phyloP scores from a whole-genome alignment of 2,888 invertebrate genomes.

The Parnassius orleans region DNA sequence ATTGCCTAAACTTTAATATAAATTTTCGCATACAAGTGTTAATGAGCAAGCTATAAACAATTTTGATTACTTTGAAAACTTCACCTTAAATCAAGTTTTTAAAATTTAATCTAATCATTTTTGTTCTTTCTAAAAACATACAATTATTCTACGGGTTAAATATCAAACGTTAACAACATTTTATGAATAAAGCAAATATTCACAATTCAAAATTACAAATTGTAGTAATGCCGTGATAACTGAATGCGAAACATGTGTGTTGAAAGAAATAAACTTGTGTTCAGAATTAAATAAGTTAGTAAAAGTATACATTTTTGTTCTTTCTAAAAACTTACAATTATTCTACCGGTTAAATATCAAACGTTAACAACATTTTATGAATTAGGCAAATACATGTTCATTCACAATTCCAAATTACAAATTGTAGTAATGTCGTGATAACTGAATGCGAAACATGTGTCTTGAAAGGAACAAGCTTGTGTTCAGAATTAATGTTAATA shows the following conservation, averaged over 20 bases:
- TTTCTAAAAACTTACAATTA: constrained; percentile 3
- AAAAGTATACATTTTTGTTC: neutral
- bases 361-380: constrained; percentile 4
- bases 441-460: too few species aligned
- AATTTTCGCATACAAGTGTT: neutral
- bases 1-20: too few species aligned
- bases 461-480: too few species aligned
- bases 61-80: neutral
- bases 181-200: neutral
- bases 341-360: constrained; percentile 13
- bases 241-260: too few species aligned
- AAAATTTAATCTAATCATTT: neutral
- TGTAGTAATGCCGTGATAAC: too few species aligned
- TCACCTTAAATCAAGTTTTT: neutral
- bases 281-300: too few species aligned
- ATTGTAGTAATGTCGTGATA: too few species aligned
- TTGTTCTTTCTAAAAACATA: neutral
- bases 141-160: constrained; percentile 11
- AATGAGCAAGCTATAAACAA: constrained; percentile 4
- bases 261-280: too few species aligned
- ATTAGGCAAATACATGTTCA: neutral
- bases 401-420: too few species aligned
- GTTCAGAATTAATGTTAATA: too few species aligned
- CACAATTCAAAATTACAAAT: too few species aligned
- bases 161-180: constrained; percentile 11